Evolutionary conservation across 2,888 invertebrate species (phyloP).

Genomic region (Diarsia brunnea): DNA sequence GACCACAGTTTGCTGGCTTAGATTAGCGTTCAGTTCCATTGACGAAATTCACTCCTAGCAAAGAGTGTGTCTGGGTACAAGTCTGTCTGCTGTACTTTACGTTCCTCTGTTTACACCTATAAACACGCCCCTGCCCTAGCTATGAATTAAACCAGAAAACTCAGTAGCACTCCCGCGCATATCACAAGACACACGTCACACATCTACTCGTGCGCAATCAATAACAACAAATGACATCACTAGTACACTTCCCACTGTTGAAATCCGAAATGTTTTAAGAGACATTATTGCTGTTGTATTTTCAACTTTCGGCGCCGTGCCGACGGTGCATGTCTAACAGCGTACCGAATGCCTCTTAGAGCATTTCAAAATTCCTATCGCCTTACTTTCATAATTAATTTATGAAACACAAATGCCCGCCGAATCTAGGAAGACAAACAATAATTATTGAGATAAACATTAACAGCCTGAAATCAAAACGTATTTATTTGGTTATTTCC

Average conservation of each 20-base stretch:
- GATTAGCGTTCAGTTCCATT: not conserved
- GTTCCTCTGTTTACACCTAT: slow-evolving; percentile 27
- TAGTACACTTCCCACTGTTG: slow-evolving; percentile 2
- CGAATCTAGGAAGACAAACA: slow-evolving; percentile 47
- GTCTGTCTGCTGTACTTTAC: slow-evolving; percentile 27
- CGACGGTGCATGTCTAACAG: not conserved
- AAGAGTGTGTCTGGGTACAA: not conserved
- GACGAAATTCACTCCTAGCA: not conserved
- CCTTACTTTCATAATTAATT: slow-evolving; percentile 1
- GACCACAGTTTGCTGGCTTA: not conserved
- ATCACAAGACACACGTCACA: slow-evolving; percentile 43
- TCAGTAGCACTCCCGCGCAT: slow-evolving; percentile 28
- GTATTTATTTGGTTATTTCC: not conserved
- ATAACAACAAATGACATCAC: slow-evolving; percentile 21
- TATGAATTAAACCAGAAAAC: slow-evolving; percentile 40
- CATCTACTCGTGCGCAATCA: slow-evolving; percentile 26
- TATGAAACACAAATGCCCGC: slow-evolving; percentile 5
- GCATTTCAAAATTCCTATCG: not conserved
- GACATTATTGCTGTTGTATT: not conserved
- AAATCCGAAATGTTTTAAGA: not conserved
- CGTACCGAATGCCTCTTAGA: not conserved
- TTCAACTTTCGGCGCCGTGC: not conserved
- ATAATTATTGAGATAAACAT: not conserved
- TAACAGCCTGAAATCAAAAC: not conserved
- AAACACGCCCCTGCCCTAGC: slow-evolving; percentile 46